Evolutionary conservation across 2,888 invertebrate genomes (phyloP), one percentile per base, ranked within the genome.

Genomic region (Sabatieria punctata): DNA sequence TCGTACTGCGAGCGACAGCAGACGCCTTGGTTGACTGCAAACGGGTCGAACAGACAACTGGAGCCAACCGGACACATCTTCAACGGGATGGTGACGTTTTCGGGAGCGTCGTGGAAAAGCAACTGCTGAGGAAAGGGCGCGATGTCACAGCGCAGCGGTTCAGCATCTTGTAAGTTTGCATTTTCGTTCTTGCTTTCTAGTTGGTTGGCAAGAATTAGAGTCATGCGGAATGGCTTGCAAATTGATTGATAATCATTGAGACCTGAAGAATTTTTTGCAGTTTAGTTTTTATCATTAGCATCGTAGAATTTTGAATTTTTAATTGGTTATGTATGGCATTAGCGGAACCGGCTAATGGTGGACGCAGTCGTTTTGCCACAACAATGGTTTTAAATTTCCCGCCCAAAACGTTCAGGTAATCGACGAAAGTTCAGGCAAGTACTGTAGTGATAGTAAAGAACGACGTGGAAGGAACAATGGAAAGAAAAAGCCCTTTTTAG

Each of bases 21-120:
- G 39, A 52, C 42, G 13, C 52, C 52, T 21, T 46, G 43, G 37
- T 39, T 40, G 21, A 41, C 35, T 26, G 37, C 39, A 40, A 47
- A 52, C 23, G 52, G 52, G 41, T 52, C 47, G 45, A 49, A 52
- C 22, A 52, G 38, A 41, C 52, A 52, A n/a, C 44, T 27, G 15
- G 52, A 40, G 21, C 47, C 51, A 6, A 26, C 2, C 2, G 52
- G 51, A 40, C 52, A 52, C 13, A 42, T n/a, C 15, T 15, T 30
- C n/a, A n/a, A n/a, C n/a, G n/a, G n/a, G n/a, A n/a, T n/a, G n/a
- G n/a, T n/a, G n/a, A n/a, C n/a, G n/a, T n/a, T n/a, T 15, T 8
- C 8, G 8, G 8, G 30, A 8, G 30, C n/a, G 15, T 15, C 26
- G 4, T 25, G 4, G 30, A 19, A 4, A 3, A 23, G 13, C 22